phyloP scores from a whole-genome alignment of 2,113 vertebrate genomes.

The Elanus axillaris region DNA sequence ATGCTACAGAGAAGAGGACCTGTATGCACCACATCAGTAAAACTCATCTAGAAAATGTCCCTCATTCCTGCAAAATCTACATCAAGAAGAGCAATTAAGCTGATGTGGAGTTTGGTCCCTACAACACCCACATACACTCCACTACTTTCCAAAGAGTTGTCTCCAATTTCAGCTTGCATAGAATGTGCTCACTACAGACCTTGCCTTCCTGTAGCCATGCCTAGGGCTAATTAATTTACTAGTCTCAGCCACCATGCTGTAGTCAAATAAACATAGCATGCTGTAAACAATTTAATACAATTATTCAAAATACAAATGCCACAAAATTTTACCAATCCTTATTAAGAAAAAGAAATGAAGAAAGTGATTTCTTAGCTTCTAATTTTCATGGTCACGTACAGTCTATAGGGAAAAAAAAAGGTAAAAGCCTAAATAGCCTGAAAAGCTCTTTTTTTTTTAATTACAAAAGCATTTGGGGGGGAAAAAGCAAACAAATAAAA shows the following conservation, averaged over 20 bases:
- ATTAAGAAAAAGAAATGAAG: background rate
- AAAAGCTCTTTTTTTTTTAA: background rate
- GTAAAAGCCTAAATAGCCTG: background rate
- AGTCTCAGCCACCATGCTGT: background rate
- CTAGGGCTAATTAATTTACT: background rate
- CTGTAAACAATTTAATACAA: background rate
- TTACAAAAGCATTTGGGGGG: fast-evolving
- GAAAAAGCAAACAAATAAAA: background rate
- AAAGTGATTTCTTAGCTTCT: background rate
- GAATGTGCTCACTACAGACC: background rate
- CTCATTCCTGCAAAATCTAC: background rate
- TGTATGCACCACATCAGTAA: background rate
- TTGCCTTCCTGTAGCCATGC: background rate
- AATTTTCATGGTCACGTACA: background rate
- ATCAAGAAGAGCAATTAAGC: background rate
- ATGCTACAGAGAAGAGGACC: background rate
- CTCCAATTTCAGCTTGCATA: background rate
- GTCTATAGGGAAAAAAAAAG: background rate
- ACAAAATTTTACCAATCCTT: background rate
- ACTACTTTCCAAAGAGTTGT: background rate
- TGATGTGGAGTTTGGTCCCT: background rate
- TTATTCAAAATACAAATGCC: background rate
- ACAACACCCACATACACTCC: background rate
- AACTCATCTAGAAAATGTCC: background rate
- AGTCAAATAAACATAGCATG: background rate